Base-by-base conservation (phyloP, 2,113 vertebrate species). In the Prietella phreatophila region DNA sequence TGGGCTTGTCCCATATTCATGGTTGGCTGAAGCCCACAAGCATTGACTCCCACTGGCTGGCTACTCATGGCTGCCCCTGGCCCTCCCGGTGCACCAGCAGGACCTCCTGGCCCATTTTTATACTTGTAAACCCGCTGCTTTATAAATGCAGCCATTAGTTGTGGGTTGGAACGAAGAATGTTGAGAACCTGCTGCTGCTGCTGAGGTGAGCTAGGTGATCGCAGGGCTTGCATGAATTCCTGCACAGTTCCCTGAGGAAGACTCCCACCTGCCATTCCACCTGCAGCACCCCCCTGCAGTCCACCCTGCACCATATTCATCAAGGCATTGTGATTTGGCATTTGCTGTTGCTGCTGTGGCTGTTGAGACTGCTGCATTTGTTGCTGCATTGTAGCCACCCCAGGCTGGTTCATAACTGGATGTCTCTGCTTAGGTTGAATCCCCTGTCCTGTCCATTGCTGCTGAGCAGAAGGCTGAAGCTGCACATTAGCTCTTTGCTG, bases 101-200 rank as follows among this genome's bases (percentile, higher is more conserved):
- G 87, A 55, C 87, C 89, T 39, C 86, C 90, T 6, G 95, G 94
- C 17, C 87, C 95, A 15, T 93, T 94, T 0, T 94, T 96, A 0
- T 97, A 97, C 91, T 96, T 96, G 93, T 96, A 95, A 0, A 92
- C 96, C 79, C 96, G 92, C 91, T 97, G 96, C 92, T 97, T 97
- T 93, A 97, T 97, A 93, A 97, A 97, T 5, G 96, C 96, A 0
- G 97, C 97, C 94, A 97, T 94, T 85, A 97, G 94, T 91, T 97
- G 97, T 80, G 97, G 97, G 85, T 96, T 97, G 92, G 96, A 96
- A 36, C 97, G 96, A 82, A 97, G 96, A 92, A 97, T 97, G 92
- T 96, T 96, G 85, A 93, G 91, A 27, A 93, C 92, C 94, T 97
- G 97, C 93, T 97, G 97, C 94, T 97, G 97, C 92, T 97, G 97